A percentile compares a stretch with the other conserved stretches of the same genome.
Evolutionary conservation across 2,888 invertebrate genomes (phyloP).

Genomic region (Lottia gigantea): DNA sequence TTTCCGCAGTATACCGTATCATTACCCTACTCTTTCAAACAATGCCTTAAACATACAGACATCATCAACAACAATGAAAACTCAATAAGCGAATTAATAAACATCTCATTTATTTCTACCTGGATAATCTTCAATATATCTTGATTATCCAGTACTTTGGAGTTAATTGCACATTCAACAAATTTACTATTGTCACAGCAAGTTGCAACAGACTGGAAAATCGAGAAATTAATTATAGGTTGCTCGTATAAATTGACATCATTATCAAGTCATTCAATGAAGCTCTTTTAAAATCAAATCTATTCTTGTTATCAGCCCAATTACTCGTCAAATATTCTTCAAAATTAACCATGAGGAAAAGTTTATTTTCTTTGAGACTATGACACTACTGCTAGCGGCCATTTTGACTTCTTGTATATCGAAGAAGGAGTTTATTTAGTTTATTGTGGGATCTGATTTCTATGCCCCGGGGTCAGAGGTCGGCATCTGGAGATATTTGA

Average conservation of each 20-base stretch:
- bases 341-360: neutral
- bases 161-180: conserved; percentile 7
- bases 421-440: conserved; percentile 5
- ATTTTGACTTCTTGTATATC: neutral
- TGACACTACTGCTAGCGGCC: conserved; percentile 10
- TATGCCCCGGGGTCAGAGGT: conserved; percentile 1
- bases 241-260: conserved; percentile 7
- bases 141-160: neutral
- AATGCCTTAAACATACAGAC: conserved; percentile 8
- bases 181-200: too few relatives aligned
- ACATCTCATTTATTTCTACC: neutral
- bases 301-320: conserved; percentile 5
- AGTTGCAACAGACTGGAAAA: neutral
- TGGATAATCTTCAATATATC: neutral
- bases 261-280: conserved; percentile 2
- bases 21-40: neutral
- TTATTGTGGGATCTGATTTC: conserved; percentile 5
- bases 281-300: neutral
- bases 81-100: conserved; percentile 2
- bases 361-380: conserved; percentile 8
- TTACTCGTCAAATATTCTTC: neutral
- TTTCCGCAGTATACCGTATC: neutral
- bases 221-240: conserved; percentile 10
- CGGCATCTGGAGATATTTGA: conserved; percentile 8
- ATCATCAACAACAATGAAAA: conserved; percentile 1